These are phyloP conservation scores for Oreotrochilus melanogaster DNA, from an alignment of 2,113 vertebrate genomes.

Conservation along the genomic window DNA sequence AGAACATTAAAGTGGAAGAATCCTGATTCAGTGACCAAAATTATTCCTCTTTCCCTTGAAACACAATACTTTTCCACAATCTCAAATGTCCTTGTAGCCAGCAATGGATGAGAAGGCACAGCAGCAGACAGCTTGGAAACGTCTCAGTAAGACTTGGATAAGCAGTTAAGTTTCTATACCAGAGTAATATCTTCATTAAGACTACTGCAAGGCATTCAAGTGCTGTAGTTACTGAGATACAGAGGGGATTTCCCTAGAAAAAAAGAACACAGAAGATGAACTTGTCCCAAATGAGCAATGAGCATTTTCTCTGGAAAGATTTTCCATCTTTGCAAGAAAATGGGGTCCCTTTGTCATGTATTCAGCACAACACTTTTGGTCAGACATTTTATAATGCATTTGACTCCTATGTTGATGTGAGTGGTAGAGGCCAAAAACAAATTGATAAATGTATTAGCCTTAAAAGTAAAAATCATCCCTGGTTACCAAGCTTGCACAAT, in stretches of 20 bases:
- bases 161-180: not conserved
- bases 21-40: not conserved
- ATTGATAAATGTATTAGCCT: not conserved
- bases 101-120: not conserved
- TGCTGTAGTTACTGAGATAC: slow-evolving; percentile 29
- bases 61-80: not conserved
- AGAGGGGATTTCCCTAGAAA: slow-evolving; percentile 35
- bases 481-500: not conserved
- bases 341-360: not conserved
- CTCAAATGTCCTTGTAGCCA: rapidly evolving
- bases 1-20: not conserved
- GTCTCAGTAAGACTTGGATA: not conserved
- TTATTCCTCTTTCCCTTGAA: not conserved
- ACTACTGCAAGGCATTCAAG: slow-evolving; percentile 16
- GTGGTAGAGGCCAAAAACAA: not conserved
- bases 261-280: slow-evolving; percentile 21
- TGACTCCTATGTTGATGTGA: not conserved
- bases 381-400: not conserved
- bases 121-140: not conserved
- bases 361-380: not conserved
- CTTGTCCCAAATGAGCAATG: not conserved
- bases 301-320: not conserved
- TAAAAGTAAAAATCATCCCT: not conserved
- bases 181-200: not conserved
- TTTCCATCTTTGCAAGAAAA: not conserved